Evolutionary conservation across 1,140 invertebrate species (phyloP).

Genomic region (Eriocheir sinensis): DNA sequence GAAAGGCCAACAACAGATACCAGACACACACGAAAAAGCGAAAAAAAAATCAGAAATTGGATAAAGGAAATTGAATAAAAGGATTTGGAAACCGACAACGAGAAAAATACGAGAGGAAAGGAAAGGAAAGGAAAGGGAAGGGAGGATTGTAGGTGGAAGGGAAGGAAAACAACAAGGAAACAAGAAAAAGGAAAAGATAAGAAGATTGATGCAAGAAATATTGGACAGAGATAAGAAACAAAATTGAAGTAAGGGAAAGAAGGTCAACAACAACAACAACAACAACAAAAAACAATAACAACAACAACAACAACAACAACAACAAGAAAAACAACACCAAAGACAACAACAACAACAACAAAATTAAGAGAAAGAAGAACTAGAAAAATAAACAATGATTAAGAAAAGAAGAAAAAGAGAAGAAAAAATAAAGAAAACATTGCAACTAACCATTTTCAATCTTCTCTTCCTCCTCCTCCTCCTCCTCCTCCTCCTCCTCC

Average conservation of each 20-base stretch:
- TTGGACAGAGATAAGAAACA: neutral
- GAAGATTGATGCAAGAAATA: neutral
- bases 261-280: too few species aligned
- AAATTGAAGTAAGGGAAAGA: neutral
- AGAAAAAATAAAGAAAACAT: neutral
- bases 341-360: neutral
- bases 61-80: too few species aligned
- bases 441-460: too few species aligned
- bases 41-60: neutral
- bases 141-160: neutral
- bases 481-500: too few species aligned
- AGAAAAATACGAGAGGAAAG: too few species aligned
- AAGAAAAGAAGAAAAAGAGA: neutral
- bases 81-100: too few species aligned
- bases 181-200: neutral
- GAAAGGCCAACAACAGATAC: neutral
- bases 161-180: neutral
- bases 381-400: neutral
- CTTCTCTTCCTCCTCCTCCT: too few species aligned
- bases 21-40: neutral
- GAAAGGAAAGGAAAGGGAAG: too few species aligned
- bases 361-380: conserved; percentile 11
- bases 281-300: neutral
- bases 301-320: neutral
- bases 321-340: neutral